These are phyloP conservation scores for Albula goreensis DNA, from an alignment of 2,113 vertebrate species.

Conservation along the genomic window DNA sequence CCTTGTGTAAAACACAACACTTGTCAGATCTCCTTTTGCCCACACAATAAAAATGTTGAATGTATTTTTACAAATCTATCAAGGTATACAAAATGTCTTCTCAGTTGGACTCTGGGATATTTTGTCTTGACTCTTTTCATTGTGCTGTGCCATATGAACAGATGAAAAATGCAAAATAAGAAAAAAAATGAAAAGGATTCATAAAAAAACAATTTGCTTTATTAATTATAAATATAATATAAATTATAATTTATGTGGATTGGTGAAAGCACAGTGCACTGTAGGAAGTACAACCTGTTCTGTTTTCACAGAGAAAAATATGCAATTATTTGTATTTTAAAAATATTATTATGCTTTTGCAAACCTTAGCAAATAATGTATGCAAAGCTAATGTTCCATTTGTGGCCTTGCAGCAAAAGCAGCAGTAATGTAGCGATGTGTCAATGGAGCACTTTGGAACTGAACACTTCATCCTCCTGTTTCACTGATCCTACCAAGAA, in stretches of 20 bases:
- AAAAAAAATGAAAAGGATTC: slow-evolving; percentile 21
- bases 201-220: slow-evolving; percentile 24
- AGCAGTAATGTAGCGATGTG: no score
- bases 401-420: neutral
- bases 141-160: slow-evolving; percentile 45
- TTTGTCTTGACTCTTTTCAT: slow-evolving; percentile 34
- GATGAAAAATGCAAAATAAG: slow-evolving; percentile 22
- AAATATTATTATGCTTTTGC: neutral
- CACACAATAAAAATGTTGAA: slow-evolving; percentile 62
- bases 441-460: no score
- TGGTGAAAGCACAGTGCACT: slow-evolving; percentile 33
- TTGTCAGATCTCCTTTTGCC: slow-evolving; percentile 42
- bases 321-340: neutral
- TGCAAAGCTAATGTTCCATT: neutral
- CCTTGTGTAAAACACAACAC: slow-evolving; percentile 52
- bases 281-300: slow-evolving; percentile 25
- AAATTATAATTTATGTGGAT: slow-evolving; percentile 27
- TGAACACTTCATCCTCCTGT: neutral
- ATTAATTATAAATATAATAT: neutral
- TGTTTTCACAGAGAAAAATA: slow-evolving; percentile 11
- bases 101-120: slow-evolving; percentile 40
- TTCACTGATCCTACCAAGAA: neutral
- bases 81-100: slow-evolving; percentile 67
- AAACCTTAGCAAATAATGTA: neutral
- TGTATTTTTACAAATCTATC: slow-evolving; percentile 64